Base-by-base conservation (phyloP, 2,888 invertebrate species). In the Cheilosia impressa region DNA sequence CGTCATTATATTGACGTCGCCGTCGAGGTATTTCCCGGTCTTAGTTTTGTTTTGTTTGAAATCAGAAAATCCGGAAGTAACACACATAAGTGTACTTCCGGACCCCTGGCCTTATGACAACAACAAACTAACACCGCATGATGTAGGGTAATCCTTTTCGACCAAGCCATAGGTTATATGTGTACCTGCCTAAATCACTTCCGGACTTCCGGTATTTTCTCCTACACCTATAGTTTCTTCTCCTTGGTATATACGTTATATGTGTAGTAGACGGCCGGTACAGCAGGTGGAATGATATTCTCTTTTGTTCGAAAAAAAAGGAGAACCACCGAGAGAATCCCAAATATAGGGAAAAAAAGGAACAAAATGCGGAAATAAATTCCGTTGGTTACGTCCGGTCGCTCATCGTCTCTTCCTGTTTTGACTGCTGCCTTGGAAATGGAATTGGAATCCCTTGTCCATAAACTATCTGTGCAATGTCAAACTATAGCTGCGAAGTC, bases 161-260 rank as follows among this genome's bases (percentile, higher is more conserved):
- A 73, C 63, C 69, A 69, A 84, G 58, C 58, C 69, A 58, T 66
- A 71, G 75, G 69, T 57, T 57, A 55, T 52, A 62, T 87, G 75
- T 77, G 60, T 80, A 55, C 69, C 71, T 88, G 88, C 89, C 89
- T 90, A 90, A 90, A 90, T 90, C 90, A 90, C 90, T 90, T 90
- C 90, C 90, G 90, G 90, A 90, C 90, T 90, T 90, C 90, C 90
- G 90, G 90, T 88, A 89, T 88, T 84, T 84, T 43, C 41, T 60
- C 57, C 69, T 31, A 52, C 50, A 27, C 52, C 52, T 52, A 52
- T 15, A n/a, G 45, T 41, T 52, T 50, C 9, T n/a, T 38, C 41
- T 31, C 27, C 34, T 57, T n/a, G n/a, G 50, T 13, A 41, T 43
- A 43, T 47, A 65, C 6, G 4, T 43, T 50, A 43, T 47, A 65